Evolutionary conservation across 1,140 invertebrate genomes (phyloP).

Genomic region (Aphis craccivora): DNA sequence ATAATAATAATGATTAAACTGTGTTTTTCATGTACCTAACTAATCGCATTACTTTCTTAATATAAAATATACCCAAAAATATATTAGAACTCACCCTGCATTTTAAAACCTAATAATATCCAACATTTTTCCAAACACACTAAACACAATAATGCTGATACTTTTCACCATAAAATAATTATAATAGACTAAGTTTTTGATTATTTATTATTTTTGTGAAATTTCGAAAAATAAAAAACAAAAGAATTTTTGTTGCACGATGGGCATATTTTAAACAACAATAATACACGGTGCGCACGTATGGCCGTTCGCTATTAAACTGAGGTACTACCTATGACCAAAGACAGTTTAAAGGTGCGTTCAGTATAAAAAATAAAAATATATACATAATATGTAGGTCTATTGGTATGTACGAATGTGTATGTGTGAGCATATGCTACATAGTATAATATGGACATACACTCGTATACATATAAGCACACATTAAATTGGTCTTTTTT

Average conservation of each 20-base stretch:
- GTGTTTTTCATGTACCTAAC: not conserved
- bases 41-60: not conserved
- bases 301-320: constrained; percentile 19
- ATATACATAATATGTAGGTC: not conserved
- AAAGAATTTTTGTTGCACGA: not conserved
- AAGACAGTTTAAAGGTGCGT: constrained; percentile 43
- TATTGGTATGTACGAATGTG: not conserved
- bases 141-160: not conserved
- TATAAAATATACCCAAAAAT: not conserved
- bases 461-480: not conserved
- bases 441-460: not conserved
- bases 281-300: not conserved
- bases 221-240: not conserved
- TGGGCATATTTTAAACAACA: not conserved
- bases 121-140: not conserved
- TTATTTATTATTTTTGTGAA: not conserved
- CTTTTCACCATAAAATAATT: not conserved
- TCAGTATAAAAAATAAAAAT: not conserved
- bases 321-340: not conserved
- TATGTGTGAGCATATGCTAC: not conserved
- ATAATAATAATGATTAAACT: not conserved
- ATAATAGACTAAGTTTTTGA: not conserved
- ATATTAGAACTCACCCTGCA: constrained; percentile 26
- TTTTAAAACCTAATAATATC: constrained; percentile 46
- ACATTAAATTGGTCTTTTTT: constrained; percentile 32